phyloP scores from a whole-genome alignment of 2,113 vertebrate species.

The Sceloporus tristichus region DNA sequence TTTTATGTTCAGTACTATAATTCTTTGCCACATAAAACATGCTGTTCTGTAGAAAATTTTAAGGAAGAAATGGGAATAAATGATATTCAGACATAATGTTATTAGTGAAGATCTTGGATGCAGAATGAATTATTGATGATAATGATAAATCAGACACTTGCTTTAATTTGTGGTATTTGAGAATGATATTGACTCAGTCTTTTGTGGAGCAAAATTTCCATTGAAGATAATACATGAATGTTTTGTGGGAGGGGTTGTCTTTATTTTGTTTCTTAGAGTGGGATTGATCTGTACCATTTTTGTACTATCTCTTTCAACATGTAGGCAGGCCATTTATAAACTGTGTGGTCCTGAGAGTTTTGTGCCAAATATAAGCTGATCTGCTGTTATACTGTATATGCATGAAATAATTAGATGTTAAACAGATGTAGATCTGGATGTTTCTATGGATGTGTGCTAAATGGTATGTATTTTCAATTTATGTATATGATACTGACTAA shows the following conservation, averaged over 20 bases:
- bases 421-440: slow-evolving; percentile 7
- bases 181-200: slow-evolving; percentile 52
- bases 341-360: background rate
- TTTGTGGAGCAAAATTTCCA: slow-evolving; percentile 62
- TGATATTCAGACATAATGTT: slow-evolving; percentile 54
- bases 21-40: slow-evolving; percentile 32
- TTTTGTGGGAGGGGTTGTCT: slow-evolving; percentile 49
- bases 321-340: slow-evolving; percentile 68
- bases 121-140: slow-evolving; percentile 46
- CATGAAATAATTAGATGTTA: slow-evolving; percentile 63
- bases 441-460: slow-evolving; percentile 43
- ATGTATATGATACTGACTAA: slow-evolving; percentile 36
- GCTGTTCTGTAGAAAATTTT: slow-evolving; percentile 52
- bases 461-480: slow-evolving; percentile 63
- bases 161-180: slow-evolving; percentile 56
- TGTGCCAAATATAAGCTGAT: background rate
- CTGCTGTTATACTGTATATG: slow-evolving; percentile 18
- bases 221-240: slow-evolving; percentile 48
- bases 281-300: slow-evolving; percentile 65
- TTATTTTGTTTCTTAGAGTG: background rate
- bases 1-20: slow-evolving; percentile 45
- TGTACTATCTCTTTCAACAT: slow-evolving; percentile 51
- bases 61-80: slow-evolving; percentile 46
- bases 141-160: slow-evolving; percentile 48
- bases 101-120: slow-evolving; percentile 45